Evolutionary conservation across 1,140 invertebrate species (phyloP), one percentile per base, ranked within the genome.

Genomic region (Leptonema lineaticorne): DNA sequence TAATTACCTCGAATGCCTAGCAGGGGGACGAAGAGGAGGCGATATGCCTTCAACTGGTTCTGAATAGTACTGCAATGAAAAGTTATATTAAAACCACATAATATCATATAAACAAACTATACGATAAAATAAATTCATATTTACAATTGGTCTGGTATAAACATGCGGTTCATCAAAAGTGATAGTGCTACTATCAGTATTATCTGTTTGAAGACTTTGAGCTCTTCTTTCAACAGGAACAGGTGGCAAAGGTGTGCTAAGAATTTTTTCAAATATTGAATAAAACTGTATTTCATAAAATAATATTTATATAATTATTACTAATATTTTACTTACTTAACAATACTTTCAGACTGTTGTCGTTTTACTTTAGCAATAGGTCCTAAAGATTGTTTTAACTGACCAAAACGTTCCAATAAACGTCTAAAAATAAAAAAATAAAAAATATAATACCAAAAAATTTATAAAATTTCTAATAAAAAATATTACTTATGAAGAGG

Each of bases 391-490:
- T 90, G 87, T 71, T 90, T 88, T 37, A 96, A 81, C 72, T 93
- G 89, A 0, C 84, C 87, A 74, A 96, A 94, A 48, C 92, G 84
- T 75, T 96, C 94, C n/a, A 93, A 83, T 5, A 98, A 80, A 63
- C 92, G 85, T 73, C 81, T 82, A 76, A 24, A 72, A 78, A 68
- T 65, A 60, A 50, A 60, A 24, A 63, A 50, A 64, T 22, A 3
- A 26, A 3, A 1, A 11, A n/a, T n/a, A 59, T 1, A 59, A 33
- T 16, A 22, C 24, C 16, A 45, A 45, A 33, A n/a, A n/a, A n/a
- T n/a, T n/a, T n/a, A n/a, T n/a, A n/a, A n/a, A n/a, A n/a, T n/a
- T n/a, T n/a, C n/a, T n/a, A n/a, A n/a, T n/a, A n/a, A n/a, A n/a
- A n/a, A 45, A 57, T 67, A 60, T 68, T 59, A 81, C 80, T 91